Evolutionary conservation across 1,140 invertebrate species (phyloP), one percentile per base, ranked within the genome.

Genomic region (Lepidostoma basale): DNA sequence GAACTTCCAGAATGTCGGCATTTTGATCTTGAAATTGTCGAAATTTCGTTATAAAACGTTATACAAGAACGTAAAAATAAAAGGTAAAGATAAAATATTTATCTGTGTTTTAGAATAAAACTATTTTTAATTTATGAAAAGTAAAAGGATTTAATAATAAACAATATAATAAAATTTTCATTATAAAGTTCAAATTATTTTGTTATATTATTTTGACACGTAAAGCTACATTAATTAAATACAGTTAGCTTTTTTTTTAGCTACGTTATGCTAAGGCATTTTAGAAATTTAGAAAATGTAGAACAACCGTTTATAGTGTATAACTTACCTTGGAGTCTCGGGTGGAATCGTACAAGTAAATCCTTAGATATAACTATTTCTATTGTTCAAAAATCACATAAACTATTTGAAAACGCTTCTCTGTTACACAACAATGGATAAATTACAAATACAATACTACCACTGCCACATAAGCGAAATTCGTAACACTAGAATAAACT

Each of bases 391-490:
- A 20, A 56, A 33, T 33, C 52, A 54, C 20, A 36, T 33, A 56
- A 18, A 18, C 5, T 9, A 56, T n/a, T n/a, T 36, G 9, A 56
- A 56, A 16, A 36, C 30, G 36, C 28, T 56, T 22, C n/a, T 10
- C 6, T 56, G 6, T 20, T 33, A 36, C 30, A 56, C 52, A 56
- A 56, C 22, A 33, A 56, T 22, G 4, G 14, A 30, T 8, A 10
- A 56, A 33, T 56, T 39, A 8, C 14, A 56, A 56, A 56, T 30
- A 30, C 30, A 18, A 56, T 49, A 28, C 8, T 10, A 49, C 9
- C 52, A 56, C 52, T 56, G 58, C 58, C 58, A 60, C 58, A 60
- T 60, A 60, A 25, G 58, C 58, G 36, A 60, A 56, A 60, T 8
- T 42, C 39, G 40, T 42, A 23, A 44, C 39, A 60, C 58, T 5